Base-by-base conservation (phyloP, 2,113 vertebrate genomes). In the Platichthys flesus region DNA sequence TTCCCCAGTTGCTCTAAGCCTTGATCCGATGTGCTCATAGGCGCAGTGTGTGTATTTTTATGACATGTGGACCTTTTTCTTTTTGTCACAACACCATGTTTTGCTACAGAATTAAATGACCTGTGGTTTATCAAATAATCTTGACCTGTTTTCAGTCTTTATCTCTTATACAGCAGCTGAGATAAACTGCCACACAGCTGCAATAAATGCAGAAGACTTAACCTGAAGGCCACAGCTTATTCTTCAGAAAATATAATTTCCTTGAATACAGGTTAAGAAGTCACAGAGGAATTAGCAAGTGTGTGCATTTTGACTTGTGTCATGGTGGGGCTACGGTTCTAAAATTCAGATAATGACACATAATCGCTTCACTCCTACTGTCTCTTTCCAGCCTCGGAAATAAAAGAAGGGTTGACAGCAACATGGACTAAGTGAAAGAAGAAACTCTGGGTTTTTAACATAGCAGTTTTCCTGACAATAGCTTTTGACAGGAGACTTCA, bases 401-500 rank as follows among this genome's bases (percentile, higher is more conserved):
- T 63, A 26, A 66, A 80, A 56, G 65, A 54, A 67, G 62, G 47
- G 23, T 78, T 85, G 68, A 83, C 82, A 65, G 67, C 61, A 77
- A 57, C 58, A 62, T 23, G 21, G 71, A 65, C 60, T 26, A 57
- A 76, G 52, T 83, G 85, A 87, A 87, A 83, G 42, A 61, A 63
- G 37, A 82, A 85, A 76, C n/a, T 76, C 13, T 8, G 31, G 66
- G 54, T 16, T 1, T 89, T 78, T 7, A 74, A 84, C 67, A 42
- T 70, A 7, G 80, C 82, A 84, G 51, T 78, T 81, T 85, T 81
- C 67, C 76, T 63, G 49, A 86, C 80, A 88, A 87, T 80, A 77
- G 71, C 65, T 89, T 90, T 60, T 91, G 89, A 90, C 85, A 85
- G 86, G 52, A 85, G 83, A 76, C 85, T 64, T 90, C 84, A 87